Evolutionary conservation across 2,113 vertebrate genomes (phyloP).

Genomic region (Nothocercus julius): DNA sequence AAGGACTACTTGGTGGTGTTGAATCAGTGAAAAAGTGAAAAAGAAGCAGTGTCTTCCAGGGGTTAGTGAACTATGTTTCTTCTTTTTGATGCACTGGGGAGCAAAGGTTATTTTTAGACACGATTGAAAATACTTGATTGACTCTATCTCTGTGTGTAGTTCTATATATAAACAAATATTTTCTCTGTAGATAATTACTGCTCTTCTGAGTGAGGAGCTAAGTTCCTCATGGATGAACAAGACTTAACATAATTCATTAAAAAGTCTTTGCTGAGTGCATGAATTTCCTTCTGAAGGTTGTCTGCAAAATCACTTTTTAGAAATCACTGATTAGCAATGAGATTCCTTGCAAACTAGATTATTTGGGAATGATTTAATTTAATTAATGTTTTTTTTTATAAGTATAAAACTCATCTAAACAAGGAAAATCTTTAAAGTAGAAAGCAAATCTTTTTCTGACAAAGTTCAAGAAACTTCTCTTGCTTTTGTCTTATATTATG

Average conservation of each 20-base stretch:
- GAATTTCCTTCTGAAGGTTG: conserved; percentile 2
- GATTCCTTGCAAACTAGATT: not conserved
- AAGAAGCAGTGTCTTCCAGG: not conserved
- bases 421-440: not conserved
- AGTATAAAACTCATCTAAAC: not conserved
- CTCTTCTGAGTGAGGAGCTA: conserved; percentile 1
- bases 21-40: not conserved
- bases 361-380: not conserved
- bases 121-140: not conserved
- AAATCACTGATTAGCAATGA: not conserved
- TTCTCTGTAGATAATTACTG: conserved; percentile 43
- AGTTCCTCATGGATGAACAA: conserved; percentile 42
- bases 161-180: not conserved
- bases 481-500: rapidly evolving
- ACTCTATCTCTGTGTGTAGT: not conserved
- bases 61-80: not conserved
- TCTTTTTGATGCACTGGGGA: not conserved
- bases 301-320: not conserved
- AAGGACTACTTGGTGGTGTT: not conserved
- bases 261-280: not conserved
- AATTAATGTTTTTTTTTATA: not conserved
- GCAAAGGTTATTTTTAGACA: not conserved
- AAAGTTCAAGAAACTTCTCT: not conserved
- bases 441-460: not conserved
- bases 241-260: conserved; percentile 34